Base-by-base conservation (phyloP, 2,113 vertebrate genomes). In the Sceloporus undulatus region DNA sequence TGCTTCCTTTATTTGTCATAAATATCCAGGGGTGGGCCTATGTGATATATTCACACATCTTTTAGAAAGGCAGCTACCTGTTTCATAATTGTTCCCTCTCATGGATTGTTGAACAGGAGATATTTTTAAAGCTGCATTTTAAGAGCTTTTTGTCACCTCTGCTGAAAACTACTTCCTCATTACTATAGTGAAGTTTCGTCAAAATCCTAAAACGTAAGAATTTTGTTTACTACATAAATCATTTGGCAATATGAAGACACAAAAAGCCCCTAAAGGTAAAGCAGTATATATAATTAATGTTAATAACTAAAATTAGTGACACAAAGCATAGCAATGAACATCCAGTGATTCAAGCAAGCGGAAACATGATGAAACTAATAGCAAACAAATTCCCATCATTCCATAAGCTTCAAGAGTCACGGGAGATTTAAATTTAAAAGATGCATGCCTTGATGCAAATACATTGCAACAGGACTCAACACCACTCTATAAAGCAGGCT, bases 281-380 rank as follows among this genome's bases (percentile, higher is more conserved):
- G 70, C 88, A 93, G 91, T 93, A 90, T 92, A 87, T 92, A 90
- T 92, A 94, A 95, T 95, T 95, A 92, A 92, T 87, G 92, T 93
- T 96, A 93, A 95, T 95, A 93, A 94, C 90, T 95, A 93, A 85
- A 95, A 92, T 92, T 91, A 93, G 93, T 94, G 92, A 95, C 86
- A 95, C 89, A 94, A 96, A 89, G 85, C 88, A 87, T 68, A 81
- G 87, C 91, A 92, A 92, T 94, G 93, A 96, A 87, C 90, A 73
- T 16, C 62, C 79, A 93, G 85, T 92, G 85, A 95, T 88, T 94
- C 4, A 1, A 94, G 92, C 94, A 94, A 94, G 82, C 91, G 85
- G 90, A 92, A 92, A 92, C 81, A 88, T 62, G 66, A 87, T 42
- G 25, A 93, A 94, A 92, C 89, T 95, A 93, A 94, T 78, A 95